Conservation (phyloP, 2,797 vertebrate species). For the Crypturellus tataupa region DNA sequence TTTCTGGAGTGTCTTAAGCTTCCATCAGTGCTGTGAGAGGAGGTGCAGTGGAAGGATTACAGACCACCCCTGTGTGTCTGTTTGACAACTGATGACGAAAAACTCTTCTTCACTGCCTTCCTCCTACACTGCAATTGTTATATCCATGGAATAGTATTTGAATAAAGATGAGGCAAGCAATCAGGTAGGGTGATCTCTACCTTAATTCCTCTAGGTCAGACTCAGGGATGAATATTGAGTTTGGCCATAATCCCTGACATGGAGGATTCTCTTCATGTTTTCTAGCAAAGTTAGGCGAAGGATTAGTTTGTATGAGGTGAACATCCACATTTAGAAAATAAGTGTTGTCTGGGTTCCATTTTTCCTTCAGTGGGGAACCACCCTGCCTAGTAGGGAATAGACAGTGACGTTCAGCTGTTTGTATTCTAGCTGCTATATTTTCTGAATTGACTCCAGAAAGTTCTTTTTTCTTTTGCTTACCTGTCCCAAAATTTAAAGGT, state of each 20-base stretch:
- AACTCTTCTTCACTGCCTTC: not conserved
- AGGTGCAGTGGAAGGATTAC: not conserved
- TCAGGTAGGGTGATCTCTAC: not conserved
- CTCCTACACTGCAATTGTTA: not conserved
- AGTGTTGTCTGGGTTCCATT: not conserved
- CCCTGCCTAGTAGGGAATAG: not conserved
- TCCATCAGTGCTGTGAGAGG: not conserved
- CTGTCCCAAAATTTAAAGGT: not conserved
- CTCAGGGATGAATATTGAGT: not conserved
- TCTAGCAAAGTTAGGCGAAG: not conserved
- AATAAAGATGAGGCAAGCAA: not conserved
- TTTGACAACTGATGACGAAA: not conserved
- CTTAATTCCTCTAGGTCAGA: not conserved
- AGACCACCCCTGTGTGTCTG: not conserved
- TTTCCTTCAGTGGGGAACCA: not conserved
- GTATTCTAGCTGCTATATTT: not conserved
- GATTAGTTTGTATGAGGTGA: not conserved
- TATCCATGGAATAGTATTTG: not conserved
- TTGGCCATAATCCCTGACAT: not conserved
- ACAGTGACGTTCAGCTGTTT: not conserved
- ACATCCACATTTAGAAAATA: not conserved
- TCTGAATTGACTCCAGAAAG: not conserved
- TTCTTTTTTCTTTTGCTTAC: not conserved
- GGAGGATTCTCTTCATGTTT: not conserved
- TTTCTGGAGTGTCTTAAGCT: not conserved